phyloP scores from a whole-genome alignment of 2,888 invertebrate species.

The Cephalotes varians region DNA sequence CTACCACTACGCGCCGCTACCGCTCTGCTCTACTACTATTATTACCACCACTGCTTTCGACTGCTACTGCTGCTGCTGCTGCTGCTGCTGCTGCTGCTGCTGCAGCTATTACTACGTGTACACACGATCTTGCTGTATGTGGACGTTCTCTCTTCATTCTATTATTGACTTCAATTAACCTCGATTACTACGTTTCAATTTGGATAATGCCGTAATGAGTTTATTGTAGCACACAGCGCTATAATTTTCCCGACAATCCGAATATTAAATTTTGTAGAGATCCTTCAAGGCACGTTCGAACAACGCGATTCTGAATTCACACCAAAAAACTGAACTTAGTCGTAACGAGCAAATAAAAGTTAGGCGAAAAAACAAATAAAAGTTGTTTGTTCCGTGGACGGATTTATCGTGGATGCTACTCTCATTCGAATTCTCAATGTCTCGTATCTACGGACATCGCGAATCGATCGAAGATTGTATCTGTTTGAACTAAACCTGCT shows the following conservation, averaged over 20 bases:
- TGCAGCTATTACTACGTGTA: neutral
- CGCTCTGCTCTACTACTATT: conserved; percentile 38
- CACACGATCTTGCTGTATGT: conserved; percentile 22
- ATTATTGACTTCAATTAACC: conserved; percentile 24
- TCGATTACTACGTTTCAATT: conserved; percentile 25
- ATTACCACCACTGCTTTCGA: conserved; percentile 26
- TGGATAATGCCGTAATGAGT: conserved; percentile 14
- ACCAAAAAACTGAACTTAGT: neutral
- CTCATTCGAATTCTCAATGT: neutral
- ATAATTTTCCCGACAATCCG: conserved; percentile 18
- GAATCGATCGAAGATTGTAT: neutral
- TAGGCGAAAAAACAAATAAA: neutral
- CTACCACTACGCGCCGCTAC: conserved; percentile 56
- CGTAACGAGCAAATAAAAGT: neutral
- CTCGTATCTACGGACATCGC: neutral
- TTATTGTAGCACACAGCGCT: neutral
- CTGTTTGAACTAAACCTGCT: too few species aligned
- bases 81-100: neutral
- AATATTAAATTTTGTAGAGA: neutral
- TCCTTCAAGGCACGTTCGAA: neutral
- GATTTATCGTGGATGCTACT: neutral
- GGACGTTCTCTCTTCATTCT: conserved; percentile 6
- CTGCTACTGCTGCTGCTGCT: conserved; percentile 2
- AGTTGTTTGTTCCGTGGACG: neutral
- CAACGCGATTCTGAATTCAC: neutral